phyloP scores from a whole-genome alignment of 2,113 vertebrate species.

The Struthidea cinerea region DNA sequence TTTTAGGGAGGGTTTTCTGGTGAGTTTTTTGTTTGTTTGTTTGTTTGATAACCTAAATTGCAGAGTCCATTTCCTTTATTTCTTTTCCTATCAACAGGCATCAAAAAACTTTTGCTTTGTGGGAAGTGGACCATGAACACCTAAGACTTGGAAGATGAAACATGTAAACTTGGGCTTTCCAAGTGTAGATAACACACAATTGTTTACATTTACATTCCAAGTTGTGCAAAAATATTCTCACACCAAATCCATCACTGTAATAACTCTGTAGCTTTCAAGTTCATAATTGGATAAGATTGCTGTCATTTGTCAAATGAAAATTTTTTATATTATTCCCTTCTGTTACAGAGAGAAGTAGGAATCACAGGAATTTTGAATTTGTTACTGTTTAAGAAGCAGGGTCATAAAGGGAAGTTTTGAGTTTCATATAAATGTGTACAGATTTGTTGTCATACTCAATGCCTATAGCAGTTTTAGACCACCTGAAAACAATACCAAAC shows the following conservation, averaged over 20 bases:
- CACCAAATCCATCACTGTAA: neutral
- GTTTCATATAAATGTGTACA: neutral
- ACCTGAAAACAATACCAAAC: neutral
- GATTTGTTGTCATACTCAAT: neutral
- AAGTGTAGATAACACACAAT: neutral
- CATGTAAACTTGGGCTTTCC: neutral
- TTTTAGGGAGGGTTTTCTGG: neutral
- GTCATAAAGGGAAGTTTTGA: neutral
- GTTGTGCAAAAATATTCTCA: neutral
- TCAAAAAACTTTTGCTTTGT: neutral
- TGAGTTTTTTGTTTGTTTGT: neutral
- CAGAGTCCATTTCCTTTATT: neutral
- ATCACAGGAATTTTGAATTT: neutral
- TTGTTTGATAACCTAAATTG: neutral
- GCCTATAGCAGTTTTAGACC: neutral
- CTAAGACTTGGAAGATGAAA: neutral
- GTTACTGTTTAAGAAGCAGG: neutral
- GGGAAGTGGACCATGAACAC: neutral
- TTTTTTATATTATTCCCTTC: neutral
- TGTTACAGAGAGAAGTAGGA: neutral
- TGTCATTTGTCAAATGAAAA: neutral
- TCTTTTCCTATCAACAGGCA: neutral
- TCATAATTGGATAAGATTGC: neutral
- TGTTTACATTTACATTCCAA: neutral
- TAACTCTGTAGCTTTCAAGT: neutral